Base-by-base conservation (phyloP, 2,797 vertebrate genomes). In the Scleropages formosus region DNA sequence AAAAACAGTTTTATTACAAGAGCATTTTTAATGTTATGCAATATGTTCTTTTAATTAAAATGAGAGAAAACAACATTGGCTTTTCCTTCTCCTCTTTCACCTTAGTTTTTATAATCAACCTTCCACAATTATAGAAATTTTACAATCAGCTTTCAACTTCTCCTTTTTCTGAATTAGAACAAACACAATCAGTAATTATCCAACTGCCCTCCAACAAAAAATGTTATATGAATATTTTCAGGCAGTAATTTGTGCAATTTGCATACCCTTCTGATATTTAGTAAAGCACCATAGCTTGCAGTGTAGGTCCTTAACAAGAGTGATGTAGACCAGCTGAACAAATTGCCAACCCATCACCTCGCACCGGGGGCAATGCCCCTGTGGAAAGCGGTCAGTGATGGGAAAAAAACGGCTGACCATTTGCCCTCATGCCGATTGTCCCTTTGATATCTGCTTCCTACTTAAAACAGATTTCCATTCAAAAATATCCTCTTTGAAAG, bases 391-490 rank as follows among this genome's bases (percentile, higher is more conserved):
- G 53, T 20, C 6, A 16, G 7, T 11, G n/a, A 31, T n/a, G 39
- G n/a, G 10, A 18, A 60, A 73, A 73, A 58, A 18, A 27, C 8
- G 13, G 13, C 47, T 27, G 66, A 51, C 63, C 31, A 59, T 77
- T 66, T 26, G 20, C 61, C 60, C 75, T 65, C n/a, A 18, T 31
- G 47, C 31, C 53, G 56, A 67, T 49, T 18, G 53, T n/a, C 51
- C 64, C 72, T 78, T 74, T 70, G 77, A 78, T 78, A 78, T 69
- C 16, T 56, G 46, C 72, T 78, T 78, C 72, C 73, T 68, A 69
- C 62, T 68, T 74, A 44, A 77, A 74, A 68, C 61, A 20, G 63
- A 77, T 73, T 74, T 72, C 24, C 24, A 46, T 67, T 78, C 44
- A 53, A 69, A 72, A 75, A 74, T 51, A 69, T 68, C 64, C 58